Evolutionary conservation across 2,888 invertebrate genomes (phyloP).

Genomic region (Priocnemis perturbator): DNA sequence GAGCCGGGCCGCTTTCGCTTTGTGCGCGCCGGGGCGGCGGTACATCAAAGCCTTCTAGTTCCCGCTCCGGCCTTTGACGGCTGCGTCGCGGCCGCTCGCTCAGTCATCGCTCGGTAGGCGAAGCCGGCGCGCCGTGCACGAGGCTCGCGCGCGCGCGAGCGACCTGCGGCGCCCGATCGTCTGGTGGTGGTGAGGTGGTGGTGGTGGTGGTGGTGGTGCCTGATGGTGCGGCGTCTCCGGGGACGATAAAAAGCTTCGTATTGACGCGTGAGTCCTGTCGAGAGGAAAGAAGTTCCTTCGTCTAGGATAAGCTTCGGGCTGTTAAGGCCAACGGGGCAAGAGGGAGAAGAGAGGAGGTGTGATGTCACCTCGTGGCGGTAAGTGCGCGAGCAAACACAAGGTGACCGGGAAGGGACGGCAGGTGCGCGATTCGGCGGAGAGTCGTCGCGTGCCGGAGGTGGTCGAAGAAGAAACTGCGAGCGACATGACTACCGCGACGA

Average conservation of each 20-base stretch:
- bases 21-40: conserved; percentile 74
- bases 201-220: too few species aligned
- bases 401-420: conserved; percentile 52
- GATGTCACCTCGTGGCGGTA: conserved; percentile 54
- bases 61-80: conserved; percentile 74
- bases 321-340: not conserved
- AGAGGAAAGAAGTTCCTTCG: too few species aligned
- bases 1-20: conserved; percentile 71
- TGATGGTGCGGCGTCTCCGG: too few species aligned
- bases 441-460: not conserved
- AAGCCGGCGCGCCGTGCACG: conserved; percentile 65
- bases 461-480: too few species aligned
- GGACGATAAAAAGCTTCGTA: too few species aligned
- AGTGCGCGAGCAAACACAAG: conserved; percentile 45
- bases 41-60: conserved; percentile 74
- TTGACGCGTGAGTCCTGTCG: too few species aligned
- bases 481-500: conserved; percentile 3
- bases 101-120: conserved; percentile 74
- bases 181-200: too few species aligned
- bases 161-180: conserved; percentile 61
- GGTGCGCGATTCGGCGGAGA: conserved; percentile 37
- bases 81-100: conserved; percentile 72
- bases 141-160: conserved; percentile 52
- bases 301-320: not conserved
- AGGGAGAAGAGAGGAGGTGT: not conserved